phyloP scores from a whole-genome alignment of 2,888 invertebrate species.

The Dasysyrphus tricinctus region DNA sequence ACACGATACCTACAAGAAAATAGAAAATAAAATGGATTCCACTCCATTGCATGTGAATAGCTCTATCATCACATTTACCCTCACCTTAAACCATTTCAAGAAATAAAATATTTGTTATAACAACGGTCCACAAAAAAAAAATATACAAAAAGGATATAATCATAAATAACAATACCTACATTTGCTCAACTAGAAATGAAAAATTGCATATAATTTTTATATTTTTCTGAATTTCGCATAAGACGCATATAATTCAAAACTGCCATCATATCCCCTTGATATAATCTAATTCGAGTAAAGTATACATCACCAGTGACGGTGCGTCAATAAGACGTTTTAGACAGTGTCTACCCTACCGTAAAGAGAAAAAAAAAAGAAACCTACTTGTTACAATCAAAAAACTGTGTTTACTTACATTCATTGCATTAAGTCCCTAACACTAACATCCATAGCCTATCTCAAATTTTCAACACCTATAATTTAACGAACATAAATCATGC shows the following conservation, averaged over 20 bases:
- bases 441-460: too few relatives aligned
- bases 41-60: too few relatives aligned
- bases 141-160: slow-evolving; percentile 31
- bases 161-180: slow-evolving; percentile 55
- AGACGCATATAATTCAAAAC: slow-evolving; percentile 46
- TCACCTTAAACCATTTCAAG: neutral
- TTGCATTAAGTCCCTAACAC: too few relatives aligned
- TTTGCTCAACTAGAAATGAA: slow-evolving; percentile 58
- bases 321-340: too few relatives aligned
- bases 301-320: neutral
- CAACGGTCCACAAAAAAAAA: neutral
- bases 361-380: too few relatives aligned
- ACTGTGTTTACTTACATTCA: too few relatives aligned
- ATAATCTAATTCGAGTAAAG: neutral
- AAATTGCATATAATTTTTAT: slow-evolving; percentile 61
- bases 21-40: too few relatives aligned
- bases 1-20: too few relatives aligned
- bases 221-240: slow-evolving; percentile 50
- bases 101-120: neutral
- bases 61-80: neutral
- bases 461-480: too few relatives aligned
- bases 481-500: too few relatives aligned
- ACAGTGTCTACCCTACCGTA: too few relatives aligned
- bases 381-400: too few relatives aligned
- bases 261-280: neutral